Evolutionary conservation across 2,888 invertebrate species (phyloP), one percentile per base, ranked within the genome.

Genomic region (Chesias legatella): DNA sequence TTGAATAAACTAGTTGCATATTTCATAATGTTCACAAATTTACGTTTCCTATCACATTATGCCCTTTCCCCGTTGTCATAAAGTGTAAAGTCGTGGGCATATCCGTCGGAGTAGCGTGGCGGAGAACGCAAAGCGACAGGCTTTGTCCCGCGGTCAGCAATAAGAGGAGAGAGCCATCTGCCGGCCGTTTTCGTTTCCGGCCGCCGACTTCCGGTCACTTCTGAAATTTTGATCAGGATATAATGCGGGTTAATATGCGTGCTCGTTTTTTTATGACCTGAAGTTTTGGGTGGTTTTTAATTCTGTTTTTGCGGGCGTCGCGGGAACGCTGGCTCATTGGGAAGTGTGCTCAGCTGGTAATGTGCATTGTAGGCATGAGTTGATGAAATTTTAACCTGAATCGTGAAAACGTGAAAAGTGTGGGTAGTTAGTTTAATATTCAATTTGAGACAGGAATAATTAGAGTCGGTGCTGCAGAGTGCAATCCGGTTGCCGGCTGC

Each of bases 131-230:
- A 73, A 73, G 67, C 67, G 69, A 57, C 68, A 64, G 77, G 78
- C 79, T 80, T 77, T 81, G 79, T 78, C 66, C 64, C 64, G 73
- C 65, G 82, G 79, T 81, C 79, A 79, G 77, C 76, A 83, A 83
- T 82, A 82, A 84, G 81, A 84, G 81, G 77, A 83, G 70, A 65
- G 64, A 57, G 67, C 74, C 84, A 84, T 81, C 81, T 84, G 84
- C 62, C 64, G 74, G 67, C 71, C 66, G 73, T 66, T 70, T 66
- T 67, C 71, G 68, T 72, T 68, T 73, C 73, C 67, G 64, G 56
- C 60, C 31, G 59, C 64, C 62, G 67, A 74, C 73, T 77, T 82
- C 74, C 79, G 76, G 73, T 63, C 65, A 64, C 61, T 51, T 54
- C 57, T 75, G 75, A 79, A 80, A 82, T 74, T 80, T 79, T 79